Evolutionary conservation across 2,797 vertebrate species (phyloP).

Genomic region (Lacerta bilineata): DNA sequence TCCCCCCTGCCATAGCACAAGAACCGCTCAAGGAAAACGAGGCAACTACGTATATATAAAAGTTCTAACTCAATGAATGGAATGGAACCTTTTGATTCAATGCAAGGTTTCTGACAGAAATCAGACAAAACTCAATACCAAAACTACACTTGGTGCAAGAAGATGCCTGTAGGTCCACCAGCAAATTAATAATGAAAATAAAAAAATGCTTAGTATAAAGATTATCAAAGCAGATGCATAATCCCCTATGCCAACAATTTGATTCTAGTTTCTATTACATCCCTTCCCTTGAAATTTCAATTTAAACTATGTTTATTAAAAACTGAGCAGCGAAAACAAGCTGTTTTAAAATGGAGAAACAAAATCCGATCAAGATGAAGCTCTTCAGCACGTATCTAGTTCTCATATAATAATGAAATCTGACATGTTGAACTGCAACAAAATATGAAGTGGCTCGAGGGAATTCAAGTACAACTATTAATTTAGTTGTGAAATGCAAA

Average conservation of each 20-base stretch:
- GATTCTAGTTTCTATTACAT: conserved; percentile 69
- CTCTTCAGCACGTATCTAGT: conserved; percentile 70
- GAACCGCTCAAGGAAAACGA: conserved; percentile 53
- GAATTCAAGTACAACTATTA: conserved; percentile 72
- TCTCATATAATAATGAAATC: conserved; percentile 70
- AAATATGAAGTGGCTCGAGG: conserved; percentile 72
- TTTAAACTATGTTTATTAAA: conserved; percentile 57
- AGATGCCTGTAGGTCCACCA: conserved; percentile 46
- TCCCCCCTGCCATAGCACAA: conserved; percentile 58
- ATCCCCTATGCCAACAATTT: conserved; percentile 56
- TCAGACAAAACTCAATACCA: conserved; percentile 26
- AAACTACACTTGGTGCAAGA: conserved; percentile 35
- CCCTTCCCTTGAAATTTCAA: conserved; percentile 58
- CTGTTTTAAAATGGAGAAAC: conserved; percentile 62
- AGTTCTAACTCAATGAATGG: conserved; percentile 3
- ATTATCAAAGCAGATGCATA: conserved; percentile 56
- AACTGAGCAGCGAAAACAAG: conserved; percentile 66
- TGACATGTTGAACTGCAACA: conserved; percentile 68
- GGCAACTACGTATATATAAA: conserved; percentile 21
- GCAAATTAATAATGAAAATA: conserved; percentile 53
- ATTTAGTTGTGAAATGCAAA: conserved; percentile 70
- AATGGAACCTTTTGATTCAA: conserved; percentile 23
- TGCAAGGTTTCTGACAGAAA: conserved; percentile 26
- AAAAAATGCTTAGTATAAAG: conserved; percentile 32
- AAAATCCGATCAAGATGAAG: conserved; percentile 65